Base-by-base conservation (phyloP, 2,888 invertebrate species). In the Aporophyla nigra region DNA sequence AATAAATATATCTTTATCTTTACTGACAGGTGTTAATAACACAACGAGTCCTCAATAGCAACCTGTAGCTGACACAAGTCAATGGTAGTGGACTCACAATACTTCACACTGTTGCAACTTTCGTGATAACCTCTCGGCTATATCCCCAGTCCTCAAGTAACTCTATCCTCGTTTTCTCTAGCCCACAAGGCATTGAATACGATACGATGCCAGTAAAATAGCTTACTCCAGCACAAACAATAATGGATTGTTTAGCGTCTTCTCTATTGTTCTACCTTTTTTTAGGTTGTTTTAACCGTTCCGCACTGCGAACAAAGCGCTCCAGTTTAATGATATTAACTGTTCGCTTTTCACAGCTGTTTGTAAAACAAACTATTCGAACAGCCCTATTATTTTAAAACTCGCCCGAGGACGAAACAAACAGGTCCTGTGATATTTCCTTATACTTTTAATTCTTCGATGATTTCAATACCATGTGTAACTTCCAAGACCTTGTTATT, bases 181-280 rank as follows among this genome's bases (percentile, higher is more conserved):
- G 16, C 59, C 24, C 14, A 7, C 43, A 24, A 27, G 24, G 3
- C 43, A n/a, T 19, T 27, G 54, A 46, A 70, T 27, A 46, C 65
- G 27, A 61, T 76, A 19, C 16, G 16, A n/a, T 54, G 51, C 27
- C 12, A 21, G 27, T 43, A 49, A 43, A 65, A 51, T n/a, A 43
- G 49, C 5, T 40, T 51, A 24, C 9, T 51, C 33, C 33, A 51
- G n/a, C 43, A 40, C 61, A 61, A 33, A 66, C 61, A 56, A 59
- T 33, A 62, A 53, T 54, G 24, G 56, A 54, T 74, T 66, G n/a
- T 49, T 40, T 58, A 27, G 19, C 61, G 16, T 58, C 66, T 58
- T 71, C 53, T 73, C 73, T 73, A 46, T 74, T 74, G 86, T 78
- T 73, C 54, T 67, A 69, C 33, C 9, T 83, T 58, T 70, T 71